Percentiles rank a stretch among this genome's conserved stretches.
These are phyloP conservation scores for Ctenoplectra terminalis DNA, from an alignment of 1,140 invertebrate species.

Conservation along the genomic window DNA sequence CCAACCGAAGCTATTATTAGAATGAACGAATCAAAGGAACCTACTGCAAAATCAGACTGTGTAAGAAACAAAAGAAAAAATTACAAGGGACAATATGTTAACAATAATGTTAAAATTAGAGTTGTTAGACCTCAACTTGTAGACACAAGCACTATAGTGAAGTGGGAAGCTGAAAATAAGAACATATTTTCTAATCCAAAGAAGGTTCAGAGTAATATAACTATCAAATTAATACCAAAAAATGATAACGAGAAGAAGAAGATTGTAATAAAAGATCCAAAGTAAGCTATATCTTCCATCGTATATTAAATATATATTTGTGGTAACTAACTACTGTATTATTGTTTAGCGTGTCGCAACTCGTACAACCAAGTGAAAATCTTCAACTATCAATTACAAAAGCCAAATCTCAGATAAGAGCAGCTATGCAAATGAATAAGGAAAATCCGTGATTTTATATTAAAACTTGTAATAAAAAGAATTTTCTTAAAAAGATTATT, in stretches of 20 bases:
- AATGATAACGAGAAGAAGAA: constrained; percentile 63
- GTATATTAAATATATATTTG: background rate
- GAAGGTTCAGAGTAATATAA: constrained; percentile 72
- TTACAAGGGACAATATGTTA: constrained; percentile 72
- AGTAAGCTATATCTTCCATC: constrained; percentile 52
- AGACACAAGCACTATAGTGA: constrained; percentile 71
- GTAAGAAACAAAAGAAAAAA: constrained; percentile 70
- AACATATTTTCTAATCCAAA: constrained; percentile 73
- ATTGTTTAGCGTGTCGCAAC: constrained; percentile 70
- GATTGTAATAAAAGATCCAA: constrained; percentile 75
- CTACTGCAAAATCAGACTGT: background rate
- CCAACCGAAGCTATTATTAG: constrained; percentile 60
- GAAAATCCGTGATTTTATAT: constrained; percentile 15
- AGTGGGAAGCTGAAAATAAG: constrained; percentile 40
- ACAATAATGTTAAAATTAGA: constrained; percentile 61
- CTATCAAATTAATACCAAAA: constrained; percentile 71
- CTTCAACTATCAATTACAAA: constrained; percentile 71
- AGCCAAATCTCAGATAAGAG: constrained; percentile 74
- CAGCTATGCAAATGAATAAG: constrained; percentile 67
- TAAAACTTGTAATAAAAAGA: constrained; percentile 12
- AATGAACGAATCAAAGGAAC: constrained; percentile 18
- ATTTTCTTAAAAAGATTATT: too few relatives aligned
- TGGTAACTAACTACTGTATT: constrained; percentile 26
- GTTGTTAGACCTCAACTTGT: constrained; percentile 71
- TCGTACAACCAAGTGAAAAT: constrained; percentile 73